Conservation (phyloP, 2,888 invertebrate genomes). For the Rhamphomyia laevipes region DNA sequence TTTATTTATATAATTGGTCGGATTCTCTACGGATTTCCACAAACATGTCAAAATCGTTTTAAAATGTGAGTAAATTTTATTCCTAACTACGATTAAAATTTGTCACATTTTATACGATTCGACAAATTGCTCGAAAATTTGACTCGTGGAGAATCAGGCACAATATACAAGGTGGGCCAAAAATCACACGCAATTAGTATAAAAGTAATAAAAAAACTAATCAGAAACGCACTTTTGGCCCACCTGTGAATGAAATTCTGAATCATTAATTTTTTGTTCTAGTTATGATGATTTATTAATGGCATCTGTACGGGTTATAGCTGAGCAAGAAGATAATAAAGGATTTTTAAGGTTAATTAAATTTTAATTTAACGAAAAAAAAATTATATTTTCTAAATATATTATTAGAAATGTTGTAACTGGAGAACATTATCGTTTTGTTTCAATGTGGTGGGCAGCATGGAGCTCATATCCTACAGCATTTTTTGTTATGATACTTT, state of each 20-base stretch:
- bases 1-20: not conserved
- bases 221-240: no score
- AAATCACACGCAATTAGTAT: no score
- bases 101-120: no score
- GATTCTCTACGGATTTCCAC: no score
- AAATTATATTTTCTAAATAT: not conserved
- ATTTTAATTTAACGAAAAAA: constrained; percentile 1
- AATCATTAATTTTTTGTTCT: no score
- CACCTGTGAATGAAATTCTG: no score
- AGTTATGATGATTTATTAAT: constrained; percentile 90
- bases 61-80: not conserved
- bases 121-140: no score
- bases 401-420: constrained; percentile 80
- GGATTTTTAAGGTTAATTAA: constrained; percentile 65
- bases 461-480: constrained; percentile 91
- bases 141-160: no score
- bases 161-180: no score
- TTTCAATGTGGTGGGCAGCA: constrained; percentile 94
- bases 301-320: constrained; percentile 90
- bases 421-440: constrained; percentile 96
- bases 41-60: not conserved
- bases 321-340: constrained; percentile 93
- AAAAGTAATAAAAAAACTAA: no score
- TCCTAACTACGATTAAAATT: no score
- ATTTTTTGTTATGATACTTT: constrained; percentile 93